phyloP scores from a whole-genome alignment of 2,113 vertebrate species.

The Proteles cristata region DNA sequence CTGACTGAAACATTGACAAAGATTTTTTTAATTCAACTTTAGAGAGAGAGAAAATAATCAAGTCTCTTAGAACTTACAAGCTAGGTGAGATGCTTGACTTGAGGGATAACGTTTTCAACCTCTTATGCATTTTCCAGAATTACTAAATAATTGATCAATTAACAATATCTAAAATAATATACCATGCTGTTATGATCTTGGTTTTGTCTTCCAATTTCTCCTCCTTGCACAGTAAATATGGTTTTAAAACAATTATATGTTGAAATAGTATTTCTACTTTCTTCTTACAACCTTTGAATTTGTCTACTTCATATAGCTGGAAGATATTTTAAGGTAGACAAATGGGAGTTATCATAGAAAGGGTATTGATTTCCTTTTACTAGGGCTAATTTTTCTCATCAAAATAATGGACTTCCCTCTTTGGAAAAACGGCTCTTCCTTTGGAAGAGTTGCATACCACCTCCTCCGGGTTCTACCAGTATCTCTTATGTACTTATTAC shows the following conservation, averaged over 20 bases:
- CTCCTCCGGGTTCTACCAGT: background rate
- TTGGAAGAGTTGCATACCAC: background rate
- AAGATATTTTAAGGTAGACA: background rate
- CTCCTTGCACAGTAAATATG: background rate
- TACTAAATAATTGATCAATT: background rate
- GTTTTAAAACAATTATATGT: background rate
- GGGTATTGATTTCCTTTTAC: background rate
- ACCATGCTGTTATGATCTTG: background rate
- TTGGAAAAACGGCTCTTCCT: background rate
- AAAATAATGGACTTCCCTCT: background rate
- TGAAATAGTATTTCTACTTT: background rate
- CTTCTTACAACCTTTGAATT: background rate
- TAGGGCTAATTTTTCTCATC: background rate
- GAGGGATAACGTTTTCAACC: background rate
- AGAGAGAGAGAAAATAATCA: background rate
- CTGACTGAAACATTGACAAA: background rate
- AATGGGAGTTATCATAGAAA: background rate
- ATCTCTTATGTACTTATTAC: background rate
- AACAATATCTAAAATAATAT: background rate
- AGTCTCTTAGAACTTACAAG: background rate
- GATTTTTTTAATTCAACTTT: background rate
- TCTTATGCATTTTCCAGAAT: background rate
- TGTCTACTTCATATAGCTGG: background rate
- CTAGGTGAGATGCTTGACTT: background rate
- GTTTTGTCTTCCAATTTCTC: constrained; percentile 12